phyloP scores from a whole-genome alignment of 2,888 invertebrate species.

The Cantharis lateralis region DNA sequence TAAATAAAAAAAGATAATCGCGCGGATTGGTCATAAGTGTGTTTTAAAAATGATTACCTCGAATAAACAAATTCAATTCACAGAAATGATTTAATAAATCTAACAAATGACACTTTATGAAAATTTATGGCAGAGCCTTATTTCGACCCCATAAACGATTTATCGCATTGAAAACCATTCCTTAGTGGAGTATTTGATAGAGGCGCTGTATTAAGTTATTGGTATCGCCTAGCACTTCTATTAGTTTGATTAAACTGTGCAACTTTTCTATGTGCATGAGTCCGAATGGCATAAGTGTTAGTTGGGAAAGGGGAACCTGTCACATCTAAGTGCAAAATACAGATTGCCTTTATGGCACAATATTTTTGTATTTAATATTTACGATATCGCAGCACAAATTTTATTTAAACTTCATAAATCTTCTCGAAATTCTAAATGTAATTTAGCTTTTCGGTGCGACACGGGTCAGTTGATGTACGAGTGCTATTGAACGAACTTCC shows the following conservation, averaged over 20 bases:
- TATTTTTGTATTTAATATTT: slow-evolving; percentile 42
- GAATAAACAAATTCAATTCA: slow-evolving; percentile 51
- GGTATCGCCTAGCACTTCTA: slow-evolving; percentile 49
- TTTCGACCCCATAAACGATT: slow-evolving; percentile 44
- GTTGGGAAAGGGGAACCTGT: slow-evolving; percentile 9
- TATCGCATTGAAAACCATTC: slow-evolving; percentile 39
- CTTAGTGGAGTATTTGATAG: slow-evolving; percentile 38
- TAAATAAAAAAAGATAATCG: not conserved
- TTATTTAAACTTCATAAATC: slow-evolving; percentile 36
- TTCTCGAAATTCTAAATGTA: slow-evolving; percentile 34
- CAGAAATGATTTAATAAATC: slow-evolving; percentile 56
- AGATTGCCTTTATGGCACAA: slow-evolving; percentile 31
- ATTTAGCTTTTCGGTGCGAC: slow-evolving; percentile 40
- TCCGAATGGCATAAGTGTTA: slow-evolving; percentile 47
- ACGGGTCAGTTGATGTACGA: slow-evolving; percentile 54
- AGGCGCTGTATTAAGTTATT: slow-evolving; percentile 49
- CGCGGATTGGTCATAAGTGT: slow-evolving; percentile 29
- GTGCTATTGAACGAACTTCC: slow-evolving; percentile 50
- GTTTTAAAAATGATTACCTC: slow-evolving; percentile 53
- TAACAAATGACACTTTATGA: slow-evolving; percentile 57
- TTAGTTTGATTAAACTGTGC: slow-evolving; percentile 53
- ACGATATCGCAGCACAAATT: slow-evolving; percentile 16
- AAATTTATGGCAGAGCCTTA: slow-evolving; percentile 54
- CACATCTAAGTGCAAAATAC: slow-evolving; percentile 3
- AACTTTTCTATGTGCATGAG: slow-evolving; percentile 42